A percentile compares a stretch with the other conserved stretches of the same genome.
These are phyloP conservation scores for Tangara arthus DNA, from an alignment of 2,797 vertebrate species.

Conservation along the genomic window DNA sequence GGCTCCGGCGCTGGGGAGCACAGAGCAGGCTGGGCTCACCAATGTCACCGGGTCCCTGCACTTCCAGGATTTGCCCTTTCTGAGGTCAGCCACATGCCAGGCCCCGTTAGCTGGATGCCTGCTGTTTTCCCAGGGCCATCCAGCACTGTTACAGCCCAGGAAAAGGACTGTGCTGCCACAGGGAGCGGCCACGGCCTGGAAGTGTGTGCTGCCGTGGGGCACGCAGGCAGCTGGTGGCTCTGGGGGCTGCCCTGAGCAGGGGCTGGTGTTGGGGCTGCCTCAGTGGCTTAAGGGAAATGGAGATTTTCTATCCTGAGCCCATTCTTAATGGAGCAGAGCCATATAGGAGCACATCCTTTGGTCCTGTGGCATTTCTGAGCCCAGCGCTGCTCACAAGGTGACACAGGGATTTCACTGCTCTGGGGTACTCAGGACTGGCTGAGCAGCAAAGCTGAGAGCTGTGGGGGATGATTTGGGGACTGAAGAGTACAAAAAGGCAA, in stretches of 20 bases:
- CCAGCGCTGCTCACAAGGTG: neutral
- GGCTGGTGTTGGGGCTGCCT: rapidly evolving
- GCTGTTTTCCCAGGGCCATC: neutral
- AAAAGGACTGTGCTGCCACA: neutral
- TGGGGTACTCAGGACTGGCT: neutral
- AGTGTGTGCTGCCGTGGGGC: neutral
- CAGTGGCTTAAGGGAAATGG: rapidly evolving
- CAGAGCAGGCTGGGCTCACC: neutral
- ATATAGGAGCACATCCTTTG: rapidly evolving
- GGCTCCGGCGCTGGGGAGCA: neutral
- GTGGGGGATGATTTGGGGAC: rapidly evolving
- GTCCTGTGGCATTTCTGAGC: neutral
- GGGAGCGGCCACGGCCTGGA: neutral
- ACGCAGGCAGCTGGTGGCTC: rapidly evolving
- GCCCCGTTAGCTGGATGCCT: rapidly evolving
- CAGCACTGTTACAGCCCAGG: neutral
- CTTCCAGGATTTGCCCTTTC: neutral
- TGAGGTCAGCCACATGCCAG: rapidly evolving
- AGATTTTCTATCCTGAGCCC: neutral
- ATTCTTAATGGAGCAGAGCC: neutral
- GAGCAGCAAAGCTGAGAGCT: neutral
- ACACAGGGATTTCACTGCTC: neutral
- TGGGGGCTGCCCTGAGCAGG: neutral
- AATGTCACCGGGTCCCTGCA: neutral
- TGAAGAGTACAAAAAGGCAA: neutral